Conservation (phyloP, 2,888 invertebrate genomes). For the Galerucella pusilla region DNA sequence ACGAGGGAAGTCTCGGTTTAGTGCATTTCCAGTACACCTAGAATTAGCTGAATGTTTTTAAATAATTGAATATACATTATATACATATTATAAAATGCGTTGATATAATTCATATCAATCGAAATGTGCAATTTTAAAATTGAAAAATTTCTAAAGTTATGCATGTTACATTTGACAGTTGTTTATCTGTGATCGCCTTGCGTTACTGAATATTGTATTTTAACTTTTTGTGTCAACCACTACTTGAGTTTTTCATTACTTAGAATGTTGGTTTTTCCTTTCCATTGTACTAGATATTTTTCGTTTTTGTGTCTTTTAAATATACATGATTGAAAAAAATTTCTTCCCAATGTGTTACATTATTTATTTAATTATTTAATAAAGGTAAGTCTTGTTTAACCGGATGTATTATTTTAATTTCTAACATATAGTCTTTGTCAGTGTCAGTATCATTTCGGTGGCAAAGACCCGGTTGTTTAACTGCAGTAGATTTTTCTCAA, state of each 20-base stretch:
- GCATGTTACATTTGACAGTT: conserved; percentile 65
- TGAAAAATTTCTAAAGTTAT: conserved; percentile 62
- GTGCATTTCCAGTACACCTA: conserved; percentile 60
- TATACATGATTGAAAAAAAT: conserved; percentile 57
- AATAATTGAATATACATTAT: conserved; percentile 66
- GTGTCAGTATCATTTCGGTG: too few relatives aligned
- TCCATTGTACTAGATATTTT: conserved; percentile 62
- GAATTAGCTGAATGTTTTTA: conserved; percentile 66
- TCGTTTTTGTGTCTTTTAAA: conserved; percentile 61
- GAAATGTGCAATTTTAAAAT: conserved; percentile 65
- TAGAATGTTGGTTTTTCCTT: conserved; percentile 54
- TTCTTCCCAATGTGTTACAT: conserved; percentile 49
- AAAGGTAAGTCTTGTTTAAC: conserved; percentile 49
- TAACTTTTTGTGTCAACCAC: conserved; percentile 55
- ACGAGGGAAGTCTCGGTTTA: conserved; percentile 44
- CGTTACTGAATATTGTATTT: conserved; percentile 58
- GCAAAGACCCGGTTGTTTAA: too few relatives aligned
- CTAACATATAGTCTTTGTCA: too few relatives aligned
- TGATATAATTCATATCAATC: conserved; percentile 66
- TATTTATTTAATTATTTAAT: conserved; percentile 49
- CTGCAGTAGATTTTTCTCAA: too few relatives aligned
- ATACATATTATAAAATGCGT: conserved; percentile 65
- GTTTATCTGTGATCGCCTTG: conserved; percentile 66
- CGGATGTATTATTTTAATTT: conserved; percentile 28
- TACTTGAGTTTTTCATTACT: conserved; percentile 24